Percentiles rank a stretch among this genome's conserved stretches.
Conservation (phyloP, 2,113 vertebrate species). For the mouse (Mus musculus) region GRCm39 chrX:126723001-126723500, state of each 20-base stretch:
- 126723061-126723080: background rate
- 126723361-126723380: background rate
- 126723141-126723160: background rate
- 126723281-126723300: background rate
- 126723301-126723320: background rate
- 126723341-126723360: background rate
- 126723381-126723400: background rate
- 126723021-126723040: background rate
- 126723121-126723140: background rate
- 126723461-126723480: constrained; percentile 12
- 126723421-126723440: background rate
- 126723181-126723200: background rate
- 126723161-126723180: background rate
- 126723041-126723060: background rate
- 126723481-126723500: constrained; percentile 10
- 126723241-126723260: background rate
- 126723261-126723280: background rate
- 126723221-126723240: background rate
- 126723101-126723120: background rate
- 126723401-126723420: background rate
- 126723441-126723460: background rate
- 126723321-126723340: background rate
- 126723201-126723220: background rate
- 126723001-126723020: background rate
- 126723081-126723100: background rate